A percentile compares a stretch with the other conserved stretches of the same genome.
Evolutionary conservation across 2,888 invertebrate species (phyloP).

Genomic region (Ennomos erosarius): DNA sequence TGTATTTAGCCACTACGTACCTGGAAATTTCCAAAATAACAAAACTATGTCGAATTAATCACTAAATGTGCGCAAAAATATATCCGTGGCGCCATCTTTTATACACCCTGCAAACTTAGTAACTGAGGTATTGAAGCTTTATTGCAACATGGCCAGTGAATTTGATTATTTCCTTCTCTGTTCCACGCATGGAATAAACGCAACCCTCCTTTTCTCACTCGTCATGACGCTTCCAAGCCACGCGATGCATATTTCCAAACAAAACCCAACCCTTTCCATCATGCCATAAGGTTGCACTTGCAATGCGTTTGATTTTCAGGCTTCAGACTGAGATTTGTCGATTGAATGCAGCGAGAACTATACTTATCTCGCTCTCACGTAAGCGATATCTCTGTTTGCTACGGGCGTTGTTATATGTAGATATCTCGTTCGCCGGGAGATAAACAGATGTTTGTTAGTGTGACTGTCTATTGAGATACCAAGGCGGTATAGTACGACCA

Average conservation of each 20-base stretch:
- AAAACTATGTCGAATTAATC: slow-evolving; percentile 19
- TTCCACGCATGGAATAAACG: slow-evolving; percentile 50
- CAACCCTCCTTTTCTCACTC: slow-evolving; percentile 59
- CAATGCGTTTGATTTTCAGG: slow-evolving; percentile 63
- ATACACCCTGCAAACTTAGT: slow-evolving; percentile 57
- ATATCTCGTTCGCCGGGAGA: slow-evolving; percentile 80
- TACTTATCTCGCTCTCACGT: slow-evolving; percentile 73
- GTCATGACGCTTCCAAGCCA: slow-evolving; percentile 56
- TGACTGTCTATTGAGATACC: slow-evolving; percentile 66
- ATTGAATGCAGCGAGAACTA: slow-evolving; percentile 74
- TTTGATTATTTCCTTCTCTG: slow-evolving; percentile 60
- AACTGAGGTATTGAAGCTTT: slow-evolving; percentile 61
- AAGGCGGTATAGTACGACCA: slow-evolving; percentile 72
- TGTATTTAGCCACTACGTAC: slow-evolving; percentile 20
- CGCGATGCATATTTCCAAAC: slow-evolving; percentile 55
- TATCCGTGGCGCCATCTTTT: slow-evolving; percentile 76
- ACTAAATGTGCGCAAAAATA: slow-evolving; percentile 39
- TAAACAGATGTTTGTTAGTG: slow-evolving; percentile 76
- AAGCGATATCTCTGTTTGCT: slow-evolving; percentile 74
- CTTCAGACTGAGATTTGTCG: slow-evolving; percentile 62
- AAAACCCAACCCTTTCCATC: slow-evolving; percentile 66
- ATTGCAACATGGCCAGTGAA: slow-evolving; percentile 67
- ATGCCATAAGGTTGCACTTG: slow-evolving; percentile 77
- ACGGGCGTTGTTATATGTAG: slow-evolving; percentile 76
- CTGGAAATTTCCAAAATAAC: slow-evolving; percentile 19